A percentile compares a stretch with the other conserved stretches of the same genome.
Evolutionary conservation across 1,140 invertebrate species (phyloP).

Genomic region (Rhopalosiphum padi): DNA sequence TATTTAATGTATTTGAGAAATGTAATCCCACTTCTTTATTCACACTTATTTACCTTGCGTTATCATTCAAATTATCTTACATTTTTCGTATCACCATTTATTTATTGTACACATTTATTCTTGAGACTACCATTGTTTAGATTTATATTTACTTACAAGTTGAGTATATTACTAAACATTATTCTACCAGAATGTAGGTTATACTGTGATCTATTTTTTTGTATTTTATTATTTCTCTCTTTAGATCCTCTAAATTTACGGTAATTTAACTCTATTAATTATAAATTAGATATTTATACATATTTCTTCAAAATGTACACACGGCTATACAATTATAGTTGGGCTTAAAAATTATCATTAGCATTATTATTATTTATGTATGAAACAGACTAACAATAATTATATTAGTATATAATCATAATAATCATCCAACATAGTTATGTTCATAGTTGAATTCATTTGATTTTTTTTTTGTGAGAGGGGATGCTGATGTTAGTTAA

Average conservation of each 20-base stretch:
- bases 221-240: background rate
- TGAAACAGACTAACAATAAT: background rate
- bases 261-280: background rate
- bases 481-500: background rate
- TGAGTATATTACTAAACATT: background rate
- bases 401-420: too few species aligned
- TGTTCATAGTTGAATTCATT: background rate
- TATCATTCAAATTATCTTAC: background rate
- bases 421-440: background rate
- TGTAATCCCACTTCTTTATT: background rate
- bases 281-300: background rate
- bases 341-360: background rate
- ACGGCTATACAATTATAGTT: background rate
- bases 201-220: background rate
- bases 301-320: background rate
- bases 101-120: slow-evolving; percentile 18
- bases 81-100: slow-evolving; percentile 25
- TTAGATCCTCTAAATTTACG: background rate
- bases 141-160: background rate
- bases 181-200: background rate
- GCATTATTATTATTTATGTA: background rate
- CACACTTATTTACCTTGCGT: background rate
- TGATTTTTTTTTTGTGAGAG: background rate
- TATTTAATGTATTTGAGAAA: slow-evolving; percentile 5
- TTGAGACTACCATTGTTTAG: background rate